Evolutionary conservation across 1,140 invertebrate species (phyloP), one percentile per base, ranked within the genome.

Genomic region (Pseudobourletiella spinata): DNA sequence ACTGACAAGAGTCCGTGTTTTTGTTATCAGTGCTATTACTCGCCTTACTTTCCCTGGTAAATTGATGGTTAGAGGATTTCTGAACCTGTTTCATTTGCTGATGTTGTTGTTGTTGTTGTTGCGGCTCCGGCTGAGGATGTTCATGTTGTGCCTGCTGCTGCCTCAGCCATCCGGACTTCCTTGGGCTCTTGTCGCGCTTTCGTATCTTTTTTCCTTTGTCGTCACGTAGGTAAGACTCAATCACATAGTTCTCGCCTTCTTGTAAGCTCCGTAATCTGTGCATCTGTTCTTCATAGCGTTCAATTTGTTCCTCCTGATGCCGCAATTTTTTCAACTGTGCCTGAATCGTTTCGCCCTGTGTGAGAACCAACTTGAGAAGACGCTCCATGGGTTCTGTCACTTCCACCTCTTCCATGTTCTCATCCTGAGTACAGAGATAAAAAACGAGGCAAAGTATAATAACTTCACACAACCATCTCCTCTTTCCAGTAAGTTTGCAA

Each of bases 341-440:
- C 67, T 86, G 82, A 63, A 90, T 86, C n/a, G 85, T 86, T 72
- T 86, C 83, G 69, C 86, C 87, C 76, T 89, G 87, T n/a, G 83
- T 83, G 59, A 88, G 77, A 62, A 90, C 87, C 62, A 88, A 79
- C 66, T 86, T 84, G 60, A 87, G 81, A 16, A 90, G 78, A 61
- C 83, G 79, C 60, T 88, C 85, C 54, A 84, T 84, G 55, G 73
- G 77, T 68, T 76, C 79, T 66, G 74, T 59, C 71, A 75, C n/a
- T 69, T 74, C 65, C 59, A 46, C 64, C 44, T 62, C 61, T 48
- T 58, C 56, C 3, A 55, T 32, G 61, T 69, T 63, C 51, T 66
- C 55, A 58, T 67, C 58, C 66, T 69, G 44, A 67, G 59, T 1
- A 46, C n/a, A n/a, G n/a, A n/a, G n/a, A n/a, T n/a, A n/a, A 55